Evolutionary conservation across 2,888 invertebrate species (phyloP).

Genomic region (Iphiclides podalirius): DNA sequence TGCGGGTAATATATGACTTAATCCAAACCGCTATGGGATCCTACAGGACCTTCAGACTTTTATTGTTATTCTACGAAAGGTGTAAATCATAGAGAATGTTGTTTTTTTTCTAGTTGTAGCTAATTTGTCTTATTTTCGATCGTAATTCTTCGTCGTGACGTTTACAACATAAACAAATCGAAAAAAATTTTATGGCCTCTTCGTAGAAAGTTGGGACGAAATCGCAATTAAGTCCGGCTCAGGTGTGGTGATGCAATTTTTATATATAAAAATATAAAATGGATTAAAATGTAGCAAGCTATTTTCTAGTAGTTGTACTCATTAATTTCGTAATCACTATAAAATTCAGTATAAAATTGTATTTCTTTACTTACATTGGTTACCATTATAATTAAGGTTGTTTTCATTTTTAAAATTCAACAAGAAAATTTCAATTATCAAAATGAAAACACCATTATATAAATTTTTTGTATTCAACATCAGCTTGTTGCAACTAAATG

Average conservation of each 20-base stretch:
- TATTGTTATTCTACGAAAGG: constrained; percentile 37
- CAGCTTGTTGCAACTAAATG: no score
- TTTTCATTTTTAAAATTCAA: no score
- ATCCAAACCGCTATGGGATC: constrained; percentile 40
- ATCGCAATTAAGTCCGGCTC: not conserved
- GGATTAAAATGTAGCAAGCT: no score
- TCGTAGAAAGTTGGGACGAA: constrained; percentile 8
- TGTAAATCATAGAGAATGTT: constrained; percentile 47
- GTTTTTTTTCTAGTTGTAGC: constrained; percentile 40
- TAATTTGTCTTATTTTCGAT: constrained; percentile 49
- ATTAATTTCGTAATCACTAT: no score
- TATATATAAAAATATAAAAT: not conserved
- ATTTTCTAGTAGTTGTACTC: no score
- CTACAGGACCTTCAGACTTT: constrained; percentile 34
- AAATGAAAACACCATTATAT: no score
- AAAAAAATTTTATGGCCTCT: constrained; percentile 23
- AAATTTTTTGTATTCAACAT: no score
- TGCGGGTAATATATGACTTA: constrained; percentile 75
- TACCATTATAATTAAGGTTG: no score
- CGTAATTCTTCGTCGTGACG: constrained; percentile 46
- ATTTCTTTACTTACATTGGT: no score
- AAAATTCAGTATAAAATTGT: no score
- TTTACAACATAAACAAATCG: constrained; percentile 22
- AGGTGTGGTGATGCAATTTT: not conserved
- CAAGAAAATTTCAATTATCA: no score